These are phyloP conservation scores for Drosophila lacicola DNA, from an alignment of 2,888 invertebrate genomes.

Conservation along the genomic window DNA sequence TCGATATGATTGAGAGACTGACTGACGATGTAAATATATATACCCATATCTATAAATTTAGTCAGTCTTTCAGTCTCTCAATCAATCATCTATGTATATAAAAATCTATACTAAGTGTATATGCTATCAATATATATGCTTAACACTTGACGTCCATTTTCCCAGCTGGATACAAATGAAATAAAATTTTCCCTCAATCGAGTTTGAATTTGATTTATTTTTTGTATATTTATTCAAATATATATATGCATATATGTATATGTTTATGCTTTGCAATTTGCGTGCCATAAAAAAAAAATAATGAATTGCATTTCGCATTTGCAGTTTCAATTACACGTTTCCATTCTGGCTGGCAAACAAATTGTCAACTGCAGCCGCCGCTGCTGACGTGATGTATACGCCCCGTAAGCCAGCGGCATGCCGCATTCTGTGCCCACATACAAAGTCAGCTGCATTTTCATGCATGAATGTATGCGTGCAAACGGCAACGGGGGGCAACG, in stretches of 20 bases:
- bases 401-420: conserved; percentile 33
- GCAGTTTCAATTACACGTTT: conserved; percentile 30
- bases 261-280: not conserved
- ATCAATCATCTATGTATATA: too few species aligned
- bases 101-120: too few species aligned
- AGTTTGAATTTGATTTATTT: not conserved
- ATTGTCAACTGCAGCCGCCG: conserved; percentile 21
- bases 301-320: conserved; percentile 11
- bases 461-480: conserved; percentile 30
- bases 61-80: too few species aligned
- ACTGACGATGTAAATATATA: too few species aligned
- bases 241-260: not conserved
- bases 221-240: not conserved
- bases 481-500: conserved; percentile 5
- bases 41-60: too few species aligned
- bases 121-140: too few species aligned
- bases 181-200: too few species aligned
- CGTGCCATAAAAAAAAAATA: not conserved
- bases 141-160: too few species aligned
- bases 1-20: too few species aligned
- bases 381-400: conserved; percentile 56
- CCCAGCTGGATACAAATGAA: too few species aligned
- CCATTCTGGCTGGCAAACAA: conserved; percentile 16
- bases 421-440: conserved; percentile 17
- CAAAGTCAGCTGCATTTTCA: conserved; percentile 35